Conservation (phyloP, 2,113 vertebrate genomes). For the Hucho hucho region DNA sequence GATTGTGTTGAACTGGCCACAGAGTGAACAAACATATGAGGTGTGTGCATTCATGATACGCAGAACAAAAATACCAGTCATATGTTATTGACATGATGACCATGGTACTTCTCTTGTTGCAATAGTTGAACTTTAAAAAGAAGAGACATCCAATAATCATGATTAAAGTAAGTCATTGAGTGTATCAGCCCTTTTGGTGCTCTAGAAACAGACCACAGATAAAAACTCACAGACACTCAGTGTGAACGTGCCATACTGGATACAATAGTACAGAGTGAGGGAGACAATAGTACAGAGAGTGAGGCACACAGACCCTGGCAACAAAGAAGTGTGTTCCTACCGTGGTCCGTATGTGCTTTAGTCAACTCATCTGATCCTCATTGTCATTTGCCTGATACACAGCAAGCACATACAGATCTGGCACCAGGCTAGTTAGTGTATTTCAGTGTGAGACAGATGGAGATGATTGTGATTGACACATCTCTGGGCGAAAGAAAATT, state of each 20-base stretch:
- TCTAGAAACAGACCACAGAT: not conserved
- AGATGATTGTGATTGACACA: not conserved
- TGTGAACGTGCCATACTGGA: not conserved
- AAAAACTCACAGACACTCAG: not conserved
- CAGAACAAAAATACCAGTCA: slow-evolving; percentile 33
- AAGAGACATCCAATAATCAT: slow-evolving; percentile 4
- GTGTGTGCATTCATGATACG: slow-evolving; percentile 8
- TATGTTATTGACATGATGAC: slow-evolving; percentile 26
- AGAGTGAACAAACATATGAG: slow-evolving; percentile 25
- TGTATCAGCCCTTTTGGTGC: slow-evolving; percentile 36
- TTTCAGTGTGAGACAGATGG: not conserved
- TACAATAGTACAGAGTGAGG: not conserved
- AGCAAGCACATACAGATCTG: too few relatives aligned
- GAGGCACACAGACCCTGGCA: not conserved
- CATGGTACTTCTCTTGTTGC: not conserved
- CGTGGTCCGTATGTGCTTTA: not conserved
- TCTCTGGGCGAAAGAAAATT: not conserved
- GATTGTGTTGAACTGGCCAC: slow-evolving; percentile 33
- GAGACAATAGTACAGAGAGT: not conserved
- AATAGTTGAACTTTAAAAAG: not conserved
- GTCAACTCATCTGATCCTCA: not conserved
- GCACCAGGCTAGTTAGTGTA: not conserved
- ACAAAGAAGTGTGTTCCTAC: not conserved
- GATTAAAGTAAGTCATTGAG: slow-evolving; percentile 1
- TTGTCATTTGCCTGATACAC: not conserved